Evolutionary conservation across 2,888 invertebrate genomes (phyloP).

Genomic region (Tinea pellionella): DNA sequence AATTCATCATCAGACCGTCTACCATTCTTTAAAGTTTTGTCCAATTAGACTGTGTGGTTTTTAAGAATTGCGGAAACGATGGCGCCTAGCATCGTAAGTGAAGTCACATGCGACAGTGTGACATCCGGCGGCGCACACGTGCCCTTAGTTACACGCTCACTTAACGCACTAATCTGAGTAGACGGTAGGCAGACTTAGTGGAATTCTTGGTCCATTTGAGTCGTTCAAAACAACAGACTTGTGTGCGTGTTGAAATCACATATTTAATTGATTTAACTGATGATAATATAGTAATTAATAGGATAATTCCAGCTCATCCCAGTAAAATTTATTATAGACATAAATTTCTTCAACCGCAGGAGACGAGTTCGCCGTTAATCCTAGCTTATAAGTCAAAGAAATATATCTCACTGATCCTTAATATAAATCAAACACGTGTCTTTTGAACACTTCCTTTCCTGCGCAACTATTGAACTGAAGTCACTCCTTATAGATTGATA

Average conservation of each 20-base stretch:
- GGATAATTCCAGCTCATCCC: background rate
- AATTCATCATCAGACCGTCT: too few species aligned
- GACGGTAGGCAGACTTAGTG: background rate
- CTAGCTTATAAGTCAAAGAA: background rate
- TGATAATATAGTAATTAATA: too few species aligned
- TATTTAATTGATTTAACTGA: background rate
- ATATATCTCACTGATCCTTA: slow-evolving; percentile 2
- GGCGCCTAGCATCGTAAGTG: slow-evolving; percentile 5
- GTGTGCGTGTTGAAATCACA: too few species aligned
- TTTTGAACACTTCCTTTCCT: background rate
- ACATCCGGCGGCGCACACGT: slow-evolving; percentile 24
- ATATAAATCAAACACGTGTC: slow-evolving; percentile 3
- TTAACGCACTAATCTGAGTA: slow-evolving; percentile 26
- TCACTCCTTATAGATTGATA: too few species aligned
- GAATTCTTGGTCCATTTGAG: background rate
- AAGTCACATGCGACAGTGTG: slow-evolving; percentile 7
- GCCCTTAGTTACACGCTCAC: slow-evolving; percentile 33
- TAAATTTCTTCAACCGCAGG: background rate
- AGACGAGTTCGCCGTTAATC: background rate
- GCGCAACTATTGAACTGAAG: too few species aligned
- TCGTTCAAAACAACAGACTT: background rate
- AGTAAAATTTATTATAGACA: background rate
- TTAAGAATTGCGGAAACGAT: background rate
- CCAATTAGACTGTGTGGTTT: background rate
- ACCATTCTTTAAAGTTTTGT: background rate